These are phyloP conservation scores for Cyprinella venusta DNA, from an alignment of 2,797 vertebrate species.

Conservation along the genomic window DNA sequence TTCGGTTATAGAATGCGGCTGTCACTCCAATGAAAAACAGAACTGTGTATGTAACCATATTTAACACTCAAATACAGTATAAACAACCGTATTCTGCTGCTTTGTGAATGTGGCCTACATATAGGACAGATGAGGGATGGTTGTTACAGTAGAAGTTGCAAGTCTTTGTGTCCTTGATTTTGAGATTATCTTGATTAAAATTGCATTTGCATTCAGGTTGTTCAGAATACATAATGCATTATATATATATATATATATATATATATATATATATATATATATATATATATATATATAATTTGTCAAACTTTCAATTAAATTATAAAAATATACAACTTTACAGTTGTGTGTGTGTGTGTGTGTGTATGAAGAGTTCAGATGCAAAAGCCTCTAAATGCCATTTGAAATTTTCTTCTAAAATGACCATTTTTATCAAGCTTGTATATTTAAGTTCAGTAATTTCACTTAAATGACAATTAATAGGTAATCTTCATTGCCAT, in stretches of 20 bases:
- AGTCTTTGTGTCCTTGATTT: background rate
- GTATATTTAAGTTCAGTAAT: too few species aligned
- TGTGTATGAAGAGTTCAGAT: too few species aligned
- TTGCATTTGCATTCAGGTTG: background rate
- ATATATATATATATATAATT: background rate
- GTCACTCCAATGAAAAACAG: background rate
- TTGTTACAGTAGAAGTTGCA: background rate
- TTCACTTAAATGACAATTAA: too few species aligned
- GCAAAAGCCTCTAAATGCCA: too few species aligned
- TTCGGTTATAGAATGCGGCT: too few species aligned
- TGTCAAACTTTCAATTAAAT: too few species aligned
- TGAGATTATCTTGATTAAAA: background rate
- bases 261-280: background rate
- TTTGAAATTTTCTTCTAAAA: too few species aligned
- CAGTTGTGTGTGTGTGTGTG: background rate
- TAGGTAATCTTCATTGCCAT: too few species aligned
- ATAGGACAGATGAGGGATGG: background rate
- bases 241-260: too few species aligned
- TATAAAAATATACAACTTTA: background rate
- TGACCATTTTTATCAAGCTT: too few species aligned
- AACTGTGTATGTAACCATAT: background rate
- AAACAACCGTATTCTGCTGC: background rate
- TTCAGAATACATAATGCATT: background rate
- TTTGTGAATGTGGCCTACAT: background rate
- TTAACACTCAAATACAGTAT: background rate